A percentile compares a stretch with the other conserved stretches of the same genome.
Conservation (phyloP, 2,888 invertebrate species). For the Mesorhabditis spiculigera region DNA sequence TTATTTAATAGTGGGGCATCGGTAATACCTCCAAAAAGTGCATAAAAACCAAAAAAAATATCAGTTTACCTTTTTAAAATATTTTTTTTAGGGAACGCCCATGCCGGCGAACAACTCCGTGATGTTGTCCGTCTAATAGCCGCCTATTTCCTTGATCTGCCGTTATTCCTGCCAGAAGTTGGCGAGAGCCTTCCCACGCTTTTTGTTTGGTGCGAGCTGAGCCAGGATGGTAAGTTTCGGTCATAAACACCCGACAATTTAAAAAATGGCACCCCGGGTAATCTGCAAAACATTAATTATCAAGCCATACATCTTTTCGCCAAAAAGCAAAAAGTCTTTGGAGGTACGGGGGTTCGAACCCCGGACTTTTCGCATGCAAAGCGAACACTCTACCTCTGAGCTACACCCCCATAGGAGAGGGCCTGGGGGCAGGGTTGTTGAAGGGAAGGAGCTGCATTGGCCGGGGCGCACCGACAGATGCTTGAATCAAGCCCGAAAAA, state of each 20-base stretch:
- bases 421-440: too few species aligned
- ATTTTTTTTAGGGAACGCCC: not conserved
- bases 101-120: not conserved
- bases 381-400: slow-evolving; percentile 5
- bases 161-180: not conserved
- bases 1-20: too few species aligned
- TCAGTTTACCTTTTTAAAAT: too few species aligned
- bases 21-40: too few species aligned
- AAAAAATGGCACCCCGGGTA: too few species aligned
- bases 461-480: too few species aligned
- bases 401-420: not conserved
- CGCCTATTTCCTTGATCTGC: not conserved
- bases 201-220: slow-evolving; percentile 6
- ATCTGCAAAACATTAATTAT: too few species aligned
- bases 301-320: not conserved
- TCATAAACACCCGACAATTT: not conserved
- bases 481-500: too few species aligned
- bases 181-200: not conserved
- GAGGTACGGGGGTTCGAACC: slow-evolving; percentile 5
- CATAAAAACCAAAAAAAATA: too few species aligned
- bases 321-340: not conserved
- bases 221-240: not conserved
- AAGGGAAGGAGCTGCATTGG: too few species aligned
- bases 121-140: not conserved
- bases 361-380: not conserved